Base-by-base conservation (phyloP, 2,888 invertebrate species). In the Zaprionus lineosus region DNA sequence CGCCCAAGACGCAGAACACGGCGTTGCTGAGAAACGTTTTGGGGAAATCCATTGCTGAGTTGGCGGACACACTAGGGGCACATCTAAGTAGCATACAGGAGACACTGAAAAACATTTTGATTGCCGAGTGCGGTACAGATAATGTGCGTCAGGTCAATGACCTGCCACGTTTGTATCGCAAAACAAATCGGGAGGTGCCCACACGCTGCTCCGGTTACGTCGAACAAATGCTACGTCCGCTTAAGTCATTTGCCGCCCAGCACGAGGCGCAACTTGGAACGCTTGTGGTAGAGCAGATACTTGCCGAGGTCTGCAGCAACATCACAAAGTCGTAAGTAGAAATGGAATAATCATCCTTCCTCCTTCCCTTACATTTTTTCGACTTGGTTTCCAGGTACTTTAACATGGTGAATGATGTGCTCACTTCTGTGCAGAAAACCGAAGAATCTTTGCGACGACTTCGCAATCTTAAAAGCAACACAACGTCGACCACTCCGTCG, bases 381-480 rank as follows among this genome's bases (percentile, higher is more conserved):
- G 21, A 7, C 33, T 40, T 53, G 56, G 48, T 2, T 86, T 88
- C 29, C 86, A 93, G 93, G 79, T 96, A 95, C 90, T 92, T 92
- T 85, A 92, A 91, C 75, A 93, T 95, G 59, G 96, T 97, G 9
- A 93, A 93, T 81, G 97, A 98, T 90, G 97, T 98, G 1, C 91
- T 99, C 63, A 95, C 94, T 36, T 97, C 98, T 1, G 98, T 98
- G 6, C 96, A 96, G 88, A 97, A 95, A 91, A 98, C 98, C 74
- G 98, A 98, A 88, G 98, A 98, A 88, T 98, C 98, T 51, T 91
- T 99, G 68, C 93, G 96, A 86, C 93, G 97, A 77, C 91, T 99
- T 87, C 98, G 97, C 90, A 94, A 95, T 89, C 94, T 95, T 12
- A 92, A 96, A 64, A 95, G 95, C 57, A 95, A 95, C 7, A 48